Conservation (phyloP, 1,140 invertebrate species). For the Adoxophyes honmai region DNA sequence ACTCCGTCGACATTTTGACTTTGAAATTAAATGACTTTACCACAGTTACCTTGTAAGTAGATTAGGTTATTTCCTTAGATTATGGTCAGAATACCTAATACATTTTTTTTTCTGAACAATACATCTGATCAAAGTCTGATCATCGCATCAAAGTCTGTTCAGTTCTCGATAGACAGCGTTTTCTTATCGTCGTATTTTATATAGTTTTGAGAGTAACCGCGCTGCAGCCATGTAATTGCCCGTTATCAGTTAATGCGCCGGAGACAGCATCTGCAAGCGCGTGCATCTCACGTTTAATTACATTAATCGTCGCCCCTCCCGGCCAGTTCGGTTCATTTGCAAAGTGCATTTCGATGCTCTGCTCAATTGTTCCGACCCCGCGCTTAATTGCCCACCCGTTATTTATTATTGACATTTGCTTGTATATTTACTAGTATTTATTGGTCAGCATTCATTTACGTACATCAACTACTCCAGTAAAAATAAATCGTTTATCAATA, state of each 20-base stretch:
- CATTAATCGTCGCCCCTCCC: conserved; percentile 42
- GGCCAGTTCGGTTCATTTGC: conserved; percentile 68
- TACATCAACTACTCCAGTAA: conserved; percentile 22
- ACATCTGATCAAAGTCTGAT: too few relatives aligned
- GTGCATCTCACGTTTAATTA: conserved; percentile 67
- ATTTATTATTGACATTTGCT: conserved; percentile 66
- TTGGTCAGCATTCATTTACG: conserved; percentile 40
- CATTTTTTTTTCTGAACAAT: too few relatives aligned
- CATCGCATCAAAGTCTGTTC: too few relatives aligned
- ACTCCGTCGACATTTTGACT: too few relatives aligned
- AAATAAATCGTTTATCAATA: conserved; percentile 21
- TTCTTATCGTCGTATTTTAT: too few relatives aligned
- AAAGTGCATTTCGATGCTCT: conserved; percentile 75
- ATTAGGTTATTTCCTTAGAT: too few relatives aligned
- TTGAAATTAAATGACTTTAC: too few relatives aligned
- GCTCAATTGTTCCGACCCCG: conserved; percentile 62
- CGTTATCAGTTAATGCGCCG: conserved; percentile 18
- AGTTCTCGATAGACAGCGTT: too few relatives aligned
- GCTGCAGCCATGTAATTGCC: conserved; percentile 10
- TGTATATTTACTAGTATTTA: conserved; percentile 42
- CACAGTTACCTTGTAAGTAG: too few relatives aligned
- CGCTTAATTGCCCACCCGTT: conserved; percentile 67
- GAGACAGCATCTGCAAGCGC: conserved; percentile 49
- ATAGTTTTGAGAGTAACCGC: too few relatives aligned
- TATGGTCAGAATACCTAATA: too few relatives aligned